Conservation (phyloP, 2,113 vertebrate species). For the Lasiurus cinereus region DNA sequence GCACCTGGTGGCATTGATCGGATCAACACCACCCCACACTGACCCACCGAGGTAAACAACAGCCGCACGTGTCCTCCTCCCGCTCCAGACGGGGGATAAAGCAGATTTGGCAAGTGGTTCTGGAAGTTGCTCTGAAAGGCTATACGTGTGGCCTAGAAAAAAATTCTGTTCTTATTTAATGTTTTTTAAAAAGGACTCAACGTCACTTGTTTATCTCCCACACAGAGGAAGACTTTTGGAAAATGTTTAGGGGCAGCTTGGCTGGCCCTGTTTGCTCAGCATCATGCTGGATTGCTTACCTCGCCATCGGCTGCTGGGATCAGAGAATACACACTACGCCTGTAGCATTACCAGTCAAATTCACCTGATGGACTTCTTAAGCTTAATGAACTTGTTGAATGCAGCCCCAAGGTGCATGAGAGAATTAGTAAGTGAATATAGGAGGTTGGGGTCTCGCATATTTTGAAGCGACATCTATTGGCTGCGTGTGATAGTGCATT, state of each 20-base stretch:
- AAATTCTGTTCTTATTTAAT: slow-evolving; percentile 37
- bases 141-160: slow-evolving; percentile 5
- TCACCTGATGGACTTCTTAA: not conserved
- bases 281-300: not conserved
- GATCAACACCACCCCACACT: not conserved
- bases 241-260: not conserved
- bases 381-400: not conserved
- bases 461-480: not conserved
- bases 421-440: not conserved
- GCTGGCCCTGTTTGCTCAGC: not conserved
- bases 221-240: slow-evolving; percentile 13
- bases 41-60: slow-evolving; percentile 46
- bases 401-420: not conserved
- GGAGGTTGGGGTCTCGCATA: not conserved
- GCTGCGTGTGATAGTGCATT: not conserved
- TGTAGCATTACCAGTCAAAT: slow-evolving; percentile 7
- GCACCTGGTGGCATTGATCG: not conserved
- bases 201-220: slow-evolving; percentile 47
- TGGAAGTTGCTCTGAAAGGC: not conserved
- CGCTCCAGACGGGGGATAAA: not conserved
- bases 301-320: not conserved
- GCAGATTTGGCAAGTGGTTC: not conserved
- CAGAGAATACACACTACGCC: not conserved
- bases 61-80: not conserved
- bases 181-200: slow-evolving; percentile 34